Base-by-base conservation (phyloP, 2,797 vertebrate species). In the Schizothorax lantsangensis region DNA sequence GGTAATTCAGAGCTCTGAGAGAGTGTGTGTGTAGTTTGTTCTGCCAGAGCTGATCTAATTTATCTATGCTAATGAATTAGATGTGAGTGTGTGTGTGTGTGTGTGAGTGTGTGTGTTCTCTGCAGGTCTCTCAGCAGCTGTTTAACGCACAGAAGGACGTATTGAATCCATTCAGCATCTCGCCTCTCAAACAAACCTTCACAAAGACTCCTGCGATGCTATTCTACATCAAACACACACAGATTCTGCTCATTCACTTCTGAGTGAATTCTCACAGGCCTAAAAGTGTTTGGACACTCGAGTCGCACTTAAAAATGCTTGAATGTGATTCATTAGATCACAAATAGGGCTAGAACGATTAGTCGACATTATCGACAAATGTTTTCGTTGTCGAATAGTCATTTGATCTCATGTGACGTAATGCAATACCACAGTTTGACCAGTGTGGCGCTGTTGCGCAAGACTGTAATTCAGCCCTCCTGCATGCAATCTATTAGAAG, bases 1-100 rank as follows among this genome's bases (percentile, higher is more conserved):
- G 89, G 90, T 93, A 93, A 95, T 95, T 94, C 14, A 72, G 71
- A 47, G 78, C n/a, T 6, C 2, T 54, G 59, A 54, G 79, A 75
- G 36, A 54, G 80, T n/a, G n/a, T 72, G 54, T 80, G 75, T 79
- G 52, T 79, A 68, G 83, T 78, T 73, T 79, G 74, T 14, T 43
- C 7, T 74, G 59, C 11, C 36, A 36, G 40, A 64, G 57, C 21
- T 84, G 77, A 87, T 80, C 68, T 87, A 74, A 87, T 84, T 87
- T 83, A 84, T 64, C 75, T 84, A 36, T 7, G 43, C 6, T 87
- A 84, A 84, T 84, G 82, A 87, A 73, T 80, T 72, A 36, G 14
- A 21, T 30, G 3, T 40, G 11, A 12, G 21, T 40, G 21, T n/a
- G 74, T 36, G 14, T 17, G 21, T 40, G 11, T 23, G 36, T 23